Evolutionary conservation across 2,888 invertebrate species (phyloP).

Genomic region (Ophioninae sp.): DNA sequence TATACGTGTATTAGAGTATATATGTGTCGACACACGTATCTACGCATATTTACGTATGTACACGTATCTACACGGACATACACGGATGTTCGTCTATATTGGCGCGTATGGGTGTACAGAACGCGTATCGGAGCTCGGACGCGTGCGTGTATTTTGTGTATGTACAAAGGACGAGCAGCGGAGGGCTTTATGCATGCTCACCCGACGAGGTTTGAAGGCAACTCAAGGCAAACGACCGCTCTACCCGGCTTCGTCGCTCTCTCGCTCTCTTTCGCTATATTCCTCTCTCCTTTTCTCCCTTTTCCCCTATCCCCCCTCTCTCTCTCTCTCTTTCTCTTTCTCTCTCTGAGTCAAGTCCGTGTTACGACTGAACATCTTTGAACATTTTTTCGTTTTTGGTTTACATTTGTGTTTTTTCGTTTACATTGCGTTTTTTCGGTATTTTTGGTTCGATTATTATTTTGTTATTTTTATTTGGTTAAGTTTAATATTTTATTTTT

Average conservation of each 20-base stretch:
- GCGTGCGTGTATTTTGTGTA: neutral
- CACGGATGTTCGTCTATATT: too few species aligned
- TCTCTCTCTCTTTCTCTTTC: constrained; percentile 45
- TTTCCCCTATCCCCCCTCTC: constrained; percentile 30
- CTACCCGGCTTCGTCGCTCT: constrained; percentile 71
- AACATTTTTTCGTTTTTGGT: too few species aligned
- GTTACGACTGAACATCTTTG: too few species aligned
- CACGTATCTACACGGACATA: constrained; percentile 2
- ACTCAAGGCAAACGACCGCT: constrained; percentile 80
- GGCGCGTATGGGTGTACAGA: constrained; percentile 8
- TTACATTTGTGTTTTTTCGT: too few species aligned
- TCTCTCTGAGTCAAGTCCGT: too few species aligned
- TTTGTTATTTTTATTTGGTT: too few species aligned
- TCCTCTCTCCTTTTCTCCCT: constrained; percentile 38
- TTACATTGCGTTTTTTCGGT: too few species aligned
- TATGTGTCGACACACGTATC: constrained; percentile 4
- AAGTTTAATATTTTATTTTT: too few species aligned
- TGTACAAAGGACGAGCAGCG: constrained; percentile 51
- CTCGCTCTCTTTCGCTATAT: constrained; percentile 57
- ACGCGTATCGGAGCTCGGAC: neutral
- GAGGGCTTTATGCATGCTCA: constrained; percentile 46
- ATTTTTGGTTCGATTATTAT: too few species aligned
- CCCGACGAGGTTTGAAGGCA: constrained; percentile 75
- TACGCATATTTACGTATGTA: neutral
- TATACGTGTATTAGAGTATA: constrained; percentile 20